Evolutionary conservation across 1,140 invertebrate genomes (phyloP), one percentile per base, ranked within the genome.

Genomic region (Neotoxoptera formosana): DNA sequence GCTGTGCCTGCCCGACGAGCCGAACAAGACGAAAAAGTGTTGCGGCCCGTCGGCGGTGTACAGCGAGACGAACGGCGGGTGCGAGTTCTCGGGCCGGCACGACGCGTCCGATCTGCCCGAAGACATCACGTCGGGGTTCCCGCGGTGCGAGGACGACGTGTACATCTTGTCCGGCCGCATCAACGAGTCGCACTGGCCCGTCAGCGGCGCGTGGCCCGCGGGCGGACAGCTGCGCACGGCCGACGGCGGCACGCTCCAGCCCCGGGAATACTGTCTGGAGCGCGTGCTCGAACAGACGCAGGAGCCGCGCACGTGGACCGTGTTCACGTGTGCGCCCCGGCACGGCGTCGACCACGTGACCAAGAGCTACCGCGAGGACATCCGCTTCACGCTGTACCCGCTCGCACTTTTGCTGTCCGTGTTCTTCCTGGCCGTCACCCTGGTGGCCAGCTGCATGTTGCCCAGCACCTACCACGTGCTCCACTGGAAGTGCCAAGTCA

Each of bases 401-500:
- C 96, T 97, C n/a, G 97, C 97, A 83, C 96, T 98, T 94, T 96
- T 97, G 91, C 96, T 98, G 93, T 97, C 97, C 93, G 97, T 97
- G 7, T 96, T 97, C 90, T 98, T 98, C 95, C 95, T 98, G 95
- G 96, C 97, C 25, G 97, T 97, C 7, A 98, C 97, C 51, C 95
- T 98, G 94, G 96, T 96, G 8, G 96, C 97, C 6, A 97, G 97
- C 17, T 97, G 97, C 94, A 96, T 97, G 94, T 95, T 98, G 94
- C 97, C 97, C 48, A 96, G 97, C 34, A 97, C 97, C 93, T 97
- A 98, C 95, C 97, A 98, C 96, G 97, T 97, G 87, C 95, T 98
- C 93, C 97, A 98, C 95, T 98, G 97, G 97, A 96, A 97, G 93
- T 98, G 97, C 95, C 97, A 98, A 96, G 97, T 97, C 91, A 96